phyloP scores from a whole-genome alignment of 1,140 invertebrate genomes.

The Drosophila nannoptera region DNA sequence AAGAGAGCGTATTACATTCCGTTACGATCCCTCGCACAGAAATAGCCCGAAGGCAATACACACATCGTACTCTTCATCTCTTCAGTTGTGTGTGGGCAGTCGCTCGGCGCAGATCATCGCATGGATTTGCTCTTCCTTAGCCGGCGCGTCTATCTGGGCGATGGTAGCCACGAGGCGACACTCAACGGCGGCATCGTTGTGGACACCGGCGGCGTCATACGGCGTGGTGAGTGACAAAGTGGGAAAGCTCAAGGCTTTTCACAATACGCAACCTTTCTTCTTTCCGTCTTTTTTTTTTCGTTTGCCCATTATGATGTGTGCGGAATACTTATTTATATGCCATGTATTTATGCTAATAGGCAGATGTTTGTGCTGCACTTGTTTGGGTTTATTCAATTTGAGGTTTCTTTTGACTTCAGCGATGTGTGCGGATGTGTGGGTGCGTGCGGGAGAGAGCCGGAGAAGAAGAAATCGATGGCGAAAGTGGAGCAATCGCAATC shows the following conservation, averaged over 20 bases:
- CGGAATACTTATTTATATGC: slow-evolving; percentile 6
- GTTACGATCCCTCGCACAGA: slow-evolving; percentile 14
- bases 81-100: slow-evolving; percentile 16
- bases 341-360: not conserved
- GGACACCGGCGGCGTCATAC: slow-evolving; percentile 70
- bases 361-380: slow-evolving; percentile 7
- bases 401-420: slow-evolving; percentile 2
- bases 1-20: not conserved
- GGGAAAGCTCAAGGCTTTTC: not conserved
- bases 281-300: too few relatives aligned
- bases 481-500: too few relatives aligned
- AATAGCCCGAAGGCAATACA: slow-evolving; percentile 11
- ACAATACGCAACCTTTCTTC: not conserved
- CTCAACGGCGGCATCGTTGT: slow-evolving; percentile 75
- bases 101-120: slow-evolving; percentile 9
- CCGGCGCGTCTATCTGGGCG: slow-evolving; percentile 71
- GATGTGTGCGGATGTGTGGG: not conserved
- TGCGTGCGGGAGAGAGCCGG: not conserved
- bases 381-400: slow-evolving; percentile 10
- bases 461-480: not conserved
- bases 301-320: not conserved
- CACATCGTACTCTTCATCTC: not conserved
- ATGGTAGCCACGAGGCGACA: slow-evolving; percentile 41
- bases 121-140: slow-evolving; percentile 78
- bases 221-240: slow-evolving; percentile 35